Evolutionary conservation across 2,797 vertebrate species (phyloP).

Genomic region (Dallia pectoralis): DNA sequence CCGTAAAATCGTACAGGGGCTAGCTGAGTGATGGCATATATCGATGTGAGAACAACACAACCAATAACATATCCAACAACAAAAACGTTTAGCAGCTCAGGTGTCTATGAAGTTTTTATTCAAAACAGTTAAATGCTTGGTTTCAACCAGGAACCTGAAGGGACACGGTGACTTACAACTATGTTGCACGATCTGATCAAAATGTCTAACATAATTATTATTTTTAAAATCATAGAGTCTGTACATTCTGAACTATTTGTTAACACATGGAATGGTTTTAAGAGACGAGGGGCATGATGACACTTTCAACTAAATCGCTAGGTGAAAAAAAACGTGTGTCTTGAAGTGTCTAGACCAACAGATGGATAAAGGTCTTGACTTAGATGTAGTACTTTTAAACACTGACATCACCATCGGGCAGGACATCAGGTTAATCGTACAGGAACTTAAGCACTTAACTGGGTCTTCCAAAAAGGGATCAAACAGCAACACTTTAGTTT

Average conservation of each 20-base stretch:
- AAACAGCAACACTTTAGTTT: no score
- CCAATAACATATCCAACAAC: background rate
- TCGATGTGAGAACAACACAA: background rate
- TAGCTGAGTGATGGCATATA: background rate
- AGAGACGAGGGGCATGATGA: constrained; percentile 27
- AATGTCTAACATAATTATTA: constrained; percentile 18
- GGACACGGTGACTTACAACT: constrained; percentile 1
- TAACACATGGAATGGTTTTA: constrained; percentile 61
- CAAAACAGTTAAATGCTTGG: constrained; percentile 23
- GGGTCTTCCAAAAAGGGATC: no score
- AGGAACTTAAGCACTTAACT: no score
- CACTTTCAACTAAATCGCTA: constrained; percentile 3
- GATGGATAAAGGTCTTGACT: no score
- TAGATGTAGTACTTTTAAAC: no score
- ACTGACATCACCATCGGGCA: no score
- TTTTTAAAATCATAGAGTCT: background rate
- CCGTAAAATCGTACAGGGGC: background rate
- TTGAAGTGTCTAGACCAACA: constrained; percentile 52
- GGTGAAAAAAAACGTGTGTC: constrained; percentile 20
- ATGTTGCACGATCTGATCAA: constrained; percentile 22
- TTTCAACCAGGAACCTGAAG: constrained; percentile 34
- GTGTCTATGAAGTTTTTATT: constrained; percentile 54
- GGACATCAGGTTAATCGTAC: no score
- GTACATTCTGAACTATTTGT: background rate
- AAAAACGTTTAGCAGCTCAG: background rate